phyloP scores from a whole-genome alignment of 1,140 invertebrate species.

The Drosophila mojavensis region DNA sequence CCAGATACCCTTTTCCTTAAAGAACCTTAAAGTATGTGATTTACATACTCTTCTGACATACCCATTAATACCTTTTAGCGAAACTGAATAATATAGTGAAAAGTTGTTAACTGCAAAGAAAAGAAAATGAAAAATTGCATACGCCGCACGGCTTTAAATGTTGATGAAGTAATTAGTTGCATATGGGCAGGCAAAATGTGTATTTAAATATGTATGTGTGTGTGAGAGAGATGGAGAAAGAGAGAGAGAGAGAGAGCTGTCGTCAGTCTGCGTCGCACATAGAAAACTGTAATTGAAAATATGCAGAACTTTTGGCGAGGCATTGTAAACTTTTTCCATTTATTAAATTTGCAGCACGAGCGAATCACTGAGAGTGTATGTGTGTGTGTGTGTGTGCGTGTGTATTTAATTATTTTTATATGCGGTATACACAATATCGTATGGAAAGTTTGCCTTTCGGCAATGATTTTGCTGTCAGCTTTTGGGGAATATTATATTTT shows the following conservation, averaged over 20 bases:
- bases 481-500: neutral
- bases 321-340: slow-evolving; percentile 74
- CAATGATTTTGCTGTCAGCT: slow-evolving; percentile 35
- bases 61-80: neutral
- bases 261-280: slow-evolving; percentile 44
- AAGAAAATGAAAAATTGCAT: slow-evolving; percentile 42
- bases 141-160: slow-evolving; percentile 61
- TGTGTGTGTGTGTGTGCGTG: slow-evolving; percentile 17
- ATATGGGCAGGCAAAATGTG: slow-evolving; percentile 50
- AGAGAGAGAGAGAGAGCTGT: neutral
- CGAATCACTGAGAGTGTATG: neutral
- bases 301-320: slow-evolving; percentile 58
- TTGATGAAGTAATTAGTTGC: slow-evolving; percentile 80
- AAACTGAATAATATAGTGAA: slow-evolving; percentile 16
- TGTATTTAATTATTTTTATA: slow-evolving; percentile 64
- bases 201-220: slow-evolving; percentile 11
- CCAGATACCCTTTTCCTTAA: too few species aligned
- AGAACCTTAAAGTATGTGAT: too few species aligned
- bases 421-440: slow-evolving; percentile 14
- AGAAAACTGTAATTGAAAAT: slow-evolving; percentile 76
- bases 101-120: slow-evolving; percentile 1
- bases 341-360: slow-evolving; percentile 73
- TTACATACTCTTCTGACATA: neutral
- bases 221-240: slow-evolving; percentile 9
- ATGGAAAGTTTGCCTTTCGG: slow-evolving; percentile 18